These are phyloP conservation scores for Hyles vespertilio DNA, from an alignment of 1,140 invertebrate species.

Conservation along the genomic window DNA sequence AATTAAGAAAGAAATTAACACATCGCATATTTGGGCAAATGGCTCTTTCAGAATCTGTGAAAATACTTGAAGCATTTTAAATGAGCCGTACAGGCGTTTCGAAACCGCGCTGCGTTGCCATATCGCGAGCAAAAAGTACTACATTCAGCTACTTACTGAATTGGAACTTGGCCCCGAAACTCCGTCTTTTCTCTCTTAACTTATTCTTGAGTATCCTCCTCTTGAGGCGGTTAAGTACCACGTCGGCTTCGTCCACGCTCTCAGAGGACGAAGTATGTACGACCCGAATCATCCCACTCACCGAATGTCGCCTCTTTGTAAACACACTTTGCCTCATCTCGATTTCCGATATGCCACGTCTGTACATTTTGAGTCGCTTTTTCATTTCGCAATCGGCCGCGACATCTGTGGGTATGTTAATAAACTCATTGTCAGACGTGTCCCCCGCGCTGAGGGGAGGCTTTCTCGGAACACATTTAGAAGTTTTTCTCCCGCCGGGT, in stretches of 20 bases:
- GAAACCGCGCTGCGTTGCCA: not conserved
- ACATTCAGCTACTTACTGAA: slow-evolving; percentile 36
- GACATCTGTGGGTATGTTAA: slow-evolving; percentile 60
- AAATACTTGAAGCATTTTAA: too few species aligned
- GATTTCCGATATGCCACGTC: slow-evolving; percentile 68
- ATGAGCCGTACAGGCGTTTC: not conserved
- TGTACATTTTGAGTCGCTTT: slow-evolving; percentile 69
- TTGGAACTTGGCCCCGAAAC: slow-evolving; percentile 39
- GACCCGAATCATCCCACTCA: slow-evolving; percentile 47
- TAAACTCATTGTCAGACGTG: slow-evolving; percentile 56
- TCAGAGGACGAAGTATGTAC: slow-evolving; percentile 67
- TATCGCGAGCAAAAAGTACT: not conserved
- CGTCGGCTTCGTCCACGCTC: slow-evolving; percentile 71
- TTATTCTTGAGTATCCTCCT: slow-evolving; percentile 73
- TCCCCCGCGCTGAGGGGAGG: slow-evolving; percentile 36
- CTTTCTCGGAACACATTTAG: slow-evolving; percentile 36
- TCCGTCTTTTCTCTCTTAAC: slow-evolving; percentile 62
- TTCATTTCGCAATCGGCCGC: slow-evolving; percentile 65
- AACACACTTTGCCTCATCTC: slow-evolving; percentile 43
- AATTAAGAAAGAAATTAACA: too few species aligned
- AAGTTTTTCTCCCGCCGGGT: slow-evolving; percentile 31
- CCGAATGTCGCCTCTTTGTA: slow-evolving; percentile 52
- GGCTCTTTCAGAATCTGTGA: too few species aligned
- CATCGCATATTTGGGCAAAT: too few species aligned
- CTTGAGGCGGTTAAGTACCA: slow-evolving; percentile 68